A percentile compares a stretch with the other conserved stretches of the same genome.
phyloP scores from a whole-genome alignment of 2,113 vertebrate genomes.

The Oncorhynchus masou region DNA sequence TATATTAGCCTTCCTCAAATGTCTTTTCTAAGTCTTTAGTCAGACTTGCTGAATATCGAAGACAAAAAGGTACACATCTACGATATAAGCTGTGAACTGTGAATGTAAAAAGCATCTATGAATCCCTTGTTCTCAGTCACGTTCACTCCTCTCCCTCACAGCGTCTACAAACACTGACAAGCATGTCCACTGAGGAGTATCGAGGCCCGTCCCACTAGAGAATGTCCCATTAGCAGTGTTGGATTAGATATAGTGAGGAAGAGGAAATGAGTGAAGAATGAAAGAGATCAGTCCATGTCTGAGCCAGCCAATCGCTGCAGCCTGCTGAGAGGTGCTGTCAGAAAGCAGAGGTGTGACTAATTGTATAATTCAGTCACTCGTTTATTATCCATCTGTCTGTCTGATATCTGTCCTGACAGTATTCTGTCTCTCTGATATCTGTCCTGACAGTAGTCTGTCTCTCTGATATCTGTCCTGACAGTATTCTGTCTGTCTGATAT shows the following conservation, averaged over 20 bases:
- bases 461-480: too few relatives aligned
- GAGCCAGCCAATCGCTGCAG: slow-evolving; percentile 12
- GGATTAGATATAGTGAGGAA: not conserved
- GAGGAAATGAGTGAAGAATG: not conserved
- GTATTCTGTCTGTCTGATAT: too few relatives aligned
- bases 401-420: too few relatives aligned
- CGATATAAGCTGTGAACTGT: not conserved
- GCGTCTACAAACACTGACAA: not conserved
- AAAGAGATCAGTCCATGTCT: not conserved
- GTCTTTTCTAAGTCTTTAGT: not conserved
- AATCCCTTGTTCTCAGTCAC: not conserved
- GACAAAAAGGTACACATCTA: too few relatives aligned
- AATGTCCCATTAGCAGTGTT: not conserved
- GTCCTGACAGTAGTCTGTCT: too few relatives aligned
- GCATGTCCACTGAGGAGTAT: not conserved
- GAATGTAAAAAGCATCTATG: not conserved
- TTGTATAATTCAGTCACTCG: slow-evolving; percentile 51
- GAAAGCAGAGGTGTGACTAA: slow-evolving; percentile 41
- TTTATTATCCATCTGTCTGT: slow-evolving; percentile 51
- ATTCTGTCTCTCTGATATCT: too few relatives aligned
- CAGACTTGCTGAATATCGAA: not conserved
- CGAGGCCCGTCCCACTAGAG: not conserved
- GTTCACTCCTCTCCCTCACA: not conserved
- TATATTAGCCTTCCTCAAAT: too few relatives aligned
- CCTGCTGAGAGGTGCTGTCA: slow-evolving; percentile 37